Percentiles rank a stretch among this genome's conserved stretches.
Conservation (phyloP, 92 coral and sea anemone genomes). For the Actinostola sp. region DNA sequence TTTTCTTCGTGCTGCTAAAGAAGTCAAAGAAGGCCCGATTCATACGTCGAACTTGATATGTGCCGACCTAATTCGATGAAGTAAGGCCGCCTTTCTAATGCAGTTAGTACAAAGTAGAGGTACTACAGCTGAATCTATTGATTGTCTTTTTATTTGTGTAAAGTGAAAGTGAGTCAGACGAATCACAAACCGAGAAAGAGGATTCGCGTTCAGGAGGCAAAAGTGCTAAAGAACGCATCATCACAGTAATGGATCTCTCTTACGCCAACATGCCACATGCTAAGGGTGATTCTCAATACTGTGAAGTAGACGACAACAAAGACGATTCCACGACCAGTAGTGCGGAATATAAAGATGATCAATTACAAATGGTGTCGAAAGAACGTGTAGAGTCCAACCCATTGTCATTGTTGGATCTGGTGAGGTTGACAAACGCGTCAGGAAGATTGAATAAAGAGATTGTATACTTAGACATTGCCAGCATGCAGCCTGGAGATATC, state of each 20-base stretch:
- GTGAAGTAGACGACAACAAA: constrained; percentile 53
- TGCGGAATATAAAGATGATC: constrained; percentile 4
- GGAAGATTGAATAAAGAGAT: constrained; percentile 80
- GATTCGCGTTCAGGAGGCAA: constrained; percentile 5
- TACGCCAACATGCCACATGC: constrained; percentile 74
- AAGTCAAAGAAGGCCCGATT: too few relatives aligned
- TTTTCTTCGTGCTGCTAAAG: too few relatives aligned
- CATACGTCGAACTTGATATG: too few relatives aligned
- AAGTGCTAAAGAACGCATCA: constrained; percentile 55
- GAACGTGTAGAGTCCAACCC: constrained; percentile 34
- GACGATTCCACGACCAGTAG: constrained; percentile 13
- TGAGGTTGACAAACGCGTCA: constrained; percentile 50
- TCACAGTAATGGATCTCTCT: constrained; percentile 68
- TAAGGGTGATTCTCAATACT: constrained; percentile 62
- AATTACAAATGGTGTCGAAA: constrained; percentile 31
- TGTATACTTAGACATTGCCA: constrained; percentile 80
- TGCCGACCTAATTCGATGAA: too few relatives aligned
- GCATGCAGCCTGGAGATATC: constrained; percentile 85
- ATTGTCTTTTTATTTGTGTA: not conserved
- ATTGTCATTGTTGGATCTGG: constrained; percentile 67
- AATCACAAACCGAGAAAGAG: constrained; percentile 31
- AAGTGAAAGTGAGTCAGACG: constrained; percentile 66
- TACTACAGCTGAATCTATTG: not conserved
- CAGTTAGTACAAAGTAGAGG: too few relatives aligned
- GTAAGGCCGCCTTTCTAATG: too few relatives aligned